phyloP scores from a whole-genome alignment of 2,888 invertebrate species.

The Alviniconcha strummeri region DNA sequence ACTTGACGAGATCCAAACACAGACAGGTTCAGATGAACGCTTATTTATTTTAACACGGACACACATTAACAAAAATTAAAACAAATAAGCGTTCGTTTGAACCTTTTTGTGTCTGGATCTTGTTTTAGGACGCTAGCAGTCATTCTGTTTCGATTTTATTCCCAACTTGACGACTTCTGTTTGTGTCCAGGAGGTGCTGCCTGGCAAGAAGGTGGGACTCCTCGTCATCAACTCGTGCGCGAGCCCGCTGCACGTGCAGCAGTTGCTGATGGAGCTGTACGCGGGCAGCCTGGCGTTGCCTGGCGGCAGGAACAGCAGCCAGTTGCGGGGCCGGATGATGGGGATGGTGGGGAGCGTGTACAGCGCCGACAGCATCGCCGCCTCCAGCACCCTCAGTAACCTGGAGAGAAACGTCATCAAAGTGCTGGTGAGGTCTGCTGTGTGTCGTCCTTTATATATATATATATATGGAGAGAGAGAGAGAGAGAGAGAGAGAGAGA shows the following conservation, averaged over 20 bases:
- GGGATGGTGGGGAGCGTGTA: background rate
- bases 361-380: constrained; percentile 18
- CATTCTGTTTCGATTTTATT: background rate
- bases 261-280: constrained; percentile 21
- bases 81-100: too few relatives aligned
- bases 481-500: too few relatives aligned
- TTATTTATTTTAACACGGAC: too few relatives aligned
- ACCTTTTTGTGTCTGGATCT: too few relatives aligned
- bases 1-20: too few relatives aligned
- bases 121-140: background rate
- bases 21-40: too few relatives aligned
- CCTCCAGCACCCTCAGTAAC: background rate
- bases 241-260: background rate
- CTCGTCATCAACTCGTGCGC: constrained; percentile 20
- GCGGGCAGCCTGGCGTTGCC: background rate
- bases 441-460: too few relatives aligned
- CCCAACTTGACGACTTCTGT: background rate
- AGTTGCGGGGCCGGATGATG: background rate
- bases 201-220: constrained; percentile 5
- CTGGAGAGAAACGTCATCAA: background rate
- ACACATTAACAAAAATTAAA: too few relatives aligned
- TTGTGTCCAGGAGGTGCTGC: constrained; percentile 10
- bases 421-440: too few relatives aligned
- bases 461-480: too few relatives aligned
- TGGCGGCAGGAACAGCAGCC: background rate